Base-by-base conservation (phyloP, 1,140 invertebrate genomes). In the Eupeodes corollae region DNA sequence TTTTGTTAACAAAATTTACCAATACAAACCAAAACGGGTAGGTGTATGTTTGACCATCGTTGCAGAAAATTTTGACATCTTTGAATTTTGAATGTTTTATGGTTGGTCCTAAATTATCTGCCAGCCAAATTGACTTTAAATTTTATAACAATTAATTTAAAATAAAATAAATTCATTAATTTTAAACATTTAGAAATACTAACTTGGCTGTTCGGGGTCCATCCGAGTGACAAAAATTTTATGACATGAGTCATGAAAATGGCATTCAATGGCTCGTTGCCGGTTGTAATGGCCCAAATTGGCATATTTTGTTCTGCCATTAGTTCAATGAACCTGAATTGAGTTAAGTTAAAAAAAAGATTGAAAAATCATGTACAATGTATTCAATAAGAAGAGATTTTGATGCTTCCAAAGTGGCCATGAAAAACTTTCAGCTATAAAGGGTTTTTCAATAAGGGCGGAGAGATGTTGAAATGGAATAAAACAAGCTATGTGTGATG, bases 171-270 rank as follows among this genome's bases (percentile, higher is more conserved):
- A n/a, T 10, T 49, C 35, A 13, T 30, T 13, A 42, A 46, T n/a
- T n/a, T 35, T 37, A 42, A 21, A 21, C 3, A 3, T n/a, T n/a
- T 32, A 44, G 16, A 34, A 13, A 26, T 11, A 35, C 44, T 51
- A 62, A 73, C 72, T 67, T 71, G 68, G 1, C 49, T 59, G 16
- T 70, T 56, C 1, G 86, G 74, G 1, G 73, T 76, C 80, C 90
- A 92, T 2, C 77, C 83, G 68, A 93, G 77, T n/a, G 75, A 74
- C 61, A 91, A 83, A 51, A 88, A 83, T 1, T 64, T 58, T 16
- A 75, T 73, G 13, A 73, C 62, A 37, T n/a, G n/a, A 80, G 75
- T 52, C 83, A 77, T 67, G 5, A 79, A 70, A 1, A 76, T 57
- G 1, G 75, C 78, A 42, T 77, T 73, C 0, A 70, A 47, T 0